Evolutionary conservation across 2,113 vertebrate species (phyloP).

Genomic region (Stercorarius parasiticus): DNA sequence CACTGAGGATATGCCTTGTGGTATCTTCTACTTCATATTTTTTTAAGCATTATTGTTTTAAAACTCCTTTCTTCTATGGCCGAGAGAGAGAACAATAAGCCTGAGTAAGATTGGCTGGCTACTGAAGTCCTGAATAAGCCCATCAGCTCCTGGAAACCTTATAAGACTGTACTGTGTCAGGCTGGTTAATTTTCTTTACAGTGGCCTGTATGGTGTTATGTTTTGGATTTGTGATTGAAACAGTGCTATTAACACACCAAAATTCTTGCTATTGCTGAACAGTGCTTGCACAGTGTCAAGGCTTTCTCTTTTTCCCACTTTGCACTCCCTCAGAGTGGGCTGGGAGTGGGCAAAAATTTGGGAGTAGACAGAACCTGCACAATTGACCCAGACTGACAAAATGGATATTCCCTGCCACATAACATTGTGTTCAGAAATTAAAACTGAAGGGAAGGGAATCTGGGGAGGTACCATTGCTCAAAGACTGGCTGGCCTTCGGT

Average conservation of each 20-base stretch:
- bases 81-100: not conserved
- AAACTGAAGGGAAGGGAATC: not conserved
- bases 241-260: not conserved
- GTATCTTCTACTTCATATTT: not conserved
- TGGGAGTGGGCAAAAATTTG: not conserved
- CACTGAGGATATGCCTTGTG: not conserved
- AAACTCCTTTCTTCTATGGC: not conserved
- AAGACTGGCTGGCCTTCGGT: not conserved
- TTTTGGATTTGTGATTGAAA: not conserved
- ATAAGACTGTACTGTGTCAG: not conserved
- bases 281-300: not conserved
- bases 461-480: not conserved
- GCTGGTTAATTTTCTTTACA: not conserved
- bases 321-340: not conserved
- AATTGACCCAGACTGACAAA: not conserved
- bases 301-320: not conserved
- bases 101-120: not conserved
- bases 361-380: not conserved
- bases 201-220: accelerated
- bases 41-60: not conserved
- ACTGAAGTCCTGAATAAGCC: not conserved
- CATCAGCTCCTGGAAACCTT: not conserved
- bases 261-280: not conserved
- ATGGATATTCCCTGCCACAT: not conserved
- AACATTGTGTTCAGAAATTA: not conserved